Conservation (phyloP, 2,888 invertebrate species). For the Erebia aethiops region DNA sequence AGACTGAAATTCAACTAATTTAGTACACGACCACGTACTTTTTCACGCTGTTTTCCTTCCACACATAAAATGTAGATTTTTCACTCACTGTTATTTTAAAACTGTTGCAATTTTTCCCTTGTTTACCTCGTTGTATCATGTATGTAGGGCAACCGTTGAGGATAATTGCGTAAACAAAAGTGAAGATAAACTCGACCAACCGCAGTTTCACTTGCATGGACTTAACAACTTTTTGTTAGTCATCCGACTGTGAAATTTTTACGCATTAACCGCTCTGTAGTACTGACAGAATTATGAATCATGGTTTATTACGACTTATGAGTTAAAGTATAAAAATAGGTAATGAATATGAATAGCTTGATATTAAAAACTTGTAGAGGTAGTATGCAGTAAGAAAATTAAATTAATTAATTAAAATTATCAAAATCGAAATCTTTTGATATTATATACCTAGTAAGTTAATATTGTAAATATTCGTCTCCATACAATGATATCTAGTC, state of each 20-base stretch:
- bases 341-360: conserved; percentile 3
- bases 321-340: neutral
- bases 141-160: conserved; percentile 3
- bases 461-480: too few relatives aligned
- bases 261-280: conserved; percentile 14
- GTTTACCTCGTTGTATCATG: conserved; percentile 1
- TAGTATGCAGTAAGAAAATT: neutral
- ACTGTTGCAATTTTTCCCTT: neutral
- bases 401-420: too few relatives aligned
- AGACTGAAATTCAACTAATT: too few relatives aligned
- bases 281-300: conserved; percentile 7
- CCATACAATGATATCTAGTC: too few relatives aligned
- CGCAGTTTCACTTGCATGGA: conserved; percentile 32
- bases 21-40: too few relatives aligned
- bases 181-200: conserved; percentile 30
- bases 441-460: too few relatives aligned
- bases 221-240: conserved; percentile 31
- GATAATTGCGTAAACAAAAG: conserved; percentile 35
- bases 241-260: conserved; percentile 29
- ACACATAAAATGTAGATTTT: neutral
- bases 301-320: neutral
- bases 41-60: neutral
- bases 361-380: neutral
- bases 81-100: neutral
- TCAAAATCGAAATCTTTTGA: too few relatives aligned